Conservation (phyloP, 2,888 invertebrate species). For the Eugnorisma glareosa region DNA sequence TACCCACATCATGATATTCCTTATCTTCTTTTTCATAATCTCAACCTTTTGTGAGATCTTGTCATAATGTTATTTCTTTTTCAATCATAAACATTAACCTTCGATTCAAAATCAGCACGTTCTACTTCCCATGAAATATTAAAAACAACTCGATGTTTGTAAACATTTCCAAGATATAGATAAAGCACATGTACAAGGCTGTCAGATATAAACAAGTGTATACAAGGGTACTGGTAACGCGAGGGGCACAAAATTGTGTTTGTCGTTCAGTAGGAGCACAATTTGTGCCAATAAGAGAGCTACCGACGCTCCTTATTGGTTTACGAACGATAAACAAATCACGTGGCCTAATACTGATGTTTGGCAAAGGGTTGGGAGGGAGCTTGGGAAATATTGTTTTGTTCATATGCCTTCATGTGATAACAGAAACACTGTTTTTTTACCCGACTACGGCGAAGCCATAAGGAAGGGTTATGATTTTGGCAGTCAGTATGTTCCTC, state of each 20-base stretch:
- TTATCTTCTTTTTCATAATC: too few species aligned
- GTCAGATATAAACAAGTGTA: constrained; percentile 56
- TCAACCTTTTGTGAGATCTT: background rate
- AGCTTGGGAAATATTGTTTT: constrained; percentile 31
- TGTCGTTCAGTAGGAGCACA: constrained; percentile 57
- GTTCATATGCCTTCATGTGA: constrained; percentile 13
- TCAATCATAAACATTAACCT: constrained; percentile 10
- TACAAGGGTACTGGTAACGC: constrained; percentile 44
- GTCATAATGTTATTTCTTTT: background rate
- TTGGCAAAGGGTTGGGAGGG: constrained; percentile 42
- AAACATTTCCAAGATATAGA: constrained; percentile 54
- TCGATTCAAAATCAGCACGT: constrained; percentile 27
- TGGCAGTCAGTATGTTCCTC: too few species aligned
- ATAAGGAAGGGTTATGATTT: too few species aligned
- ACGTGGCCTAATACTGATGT: constrained; percentile 55
- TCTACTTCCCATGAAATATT: constrained; percentile 44
- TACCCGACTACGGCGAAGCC: too few species aligned
- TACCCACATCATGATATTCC: background rate
- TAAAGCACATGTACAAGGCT: constrained; percentile 60
- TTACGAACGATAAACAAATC: constrained; percentile 63
- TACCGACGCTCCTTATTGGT: constrained; percentile 53
- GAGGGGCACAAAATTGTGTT: constrained; percentile 63
- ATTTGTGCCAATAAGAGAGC: constrained; percentile 63
- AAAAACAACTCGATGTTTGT: constrained; percentile 45
- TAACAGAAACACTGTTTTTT: background rate